phyloP scores from a whole-genome alignment of 2,888 invertebrate species.

The Pseudolycoriella hygida region DNA sequence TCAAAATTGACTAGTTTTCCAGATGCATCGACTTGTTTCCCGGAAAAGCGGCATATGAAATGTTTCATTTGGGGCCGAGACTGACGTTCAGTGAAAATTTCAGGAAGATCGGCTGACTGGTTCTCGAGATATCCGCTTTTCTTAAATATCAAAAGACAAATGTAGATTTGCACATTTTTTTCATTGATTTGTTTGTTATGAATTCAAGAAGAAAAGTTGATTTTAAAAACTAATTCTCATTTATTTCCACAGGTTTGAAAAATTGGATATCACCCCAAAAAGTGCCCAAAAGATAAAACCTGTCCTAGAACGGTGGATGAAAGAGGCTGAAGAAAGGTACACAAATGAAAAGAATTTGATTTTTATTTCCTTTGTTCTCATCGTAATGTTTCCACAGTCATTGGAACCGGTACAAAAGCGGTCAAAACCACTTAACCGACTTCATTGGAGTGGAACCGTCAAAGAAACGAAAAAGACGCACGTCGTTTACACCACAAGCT shows the following conservation, averaged over 20 bases:
- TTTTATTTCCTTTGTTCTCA: neutral
- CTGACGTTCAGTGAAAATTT: too few relatives aligned
- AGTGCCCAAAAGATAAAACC: constrained; percentile 99
- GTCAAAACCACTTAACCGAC: constrained; percentile 85
- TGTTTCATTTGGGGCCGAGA: too few relatives aligned
- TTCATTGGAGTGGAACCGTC: constrained; percentile 93
- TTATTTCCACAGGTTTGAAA: constrained; percentile 99
- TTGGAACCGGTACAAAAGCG: constrained; percentile 73
- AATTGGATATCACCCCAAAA: constrained; percentile 97
- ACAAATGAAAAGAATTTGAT: neutral
- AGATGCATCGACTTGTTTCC: too few relatives aligned
- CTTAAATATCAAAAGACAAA: too few relatives aligned
- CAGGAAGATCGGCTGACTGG: too few relatives aligned
- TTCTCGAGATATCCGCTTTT: too few relatives aligned
- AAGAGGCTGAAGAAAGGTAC: constrained; percentile 94
- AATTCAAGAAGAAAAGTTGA: too few relatives aligned
- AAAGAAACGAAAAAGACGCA: constrained; percentile 89
- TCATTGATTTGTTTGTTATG: too few relatives aligned
- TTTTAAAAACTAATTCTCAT: too few relatives aligned
- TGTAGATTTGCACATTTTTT: too few relatives aligned
- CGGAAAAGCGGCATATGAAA: too few relatives aligned
- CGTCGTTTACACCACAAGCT: constrained; percentile 94
- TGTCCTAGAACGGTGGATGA: constrained; percentile 97
- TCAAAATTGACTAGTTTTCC: too few relatives aligned
- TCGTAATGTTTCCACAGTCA: constrained; percentile 21